phyloP scores from a whole-genome alignment of 1,140 invertebrate species.

The Cylas formicarius region DNA sequence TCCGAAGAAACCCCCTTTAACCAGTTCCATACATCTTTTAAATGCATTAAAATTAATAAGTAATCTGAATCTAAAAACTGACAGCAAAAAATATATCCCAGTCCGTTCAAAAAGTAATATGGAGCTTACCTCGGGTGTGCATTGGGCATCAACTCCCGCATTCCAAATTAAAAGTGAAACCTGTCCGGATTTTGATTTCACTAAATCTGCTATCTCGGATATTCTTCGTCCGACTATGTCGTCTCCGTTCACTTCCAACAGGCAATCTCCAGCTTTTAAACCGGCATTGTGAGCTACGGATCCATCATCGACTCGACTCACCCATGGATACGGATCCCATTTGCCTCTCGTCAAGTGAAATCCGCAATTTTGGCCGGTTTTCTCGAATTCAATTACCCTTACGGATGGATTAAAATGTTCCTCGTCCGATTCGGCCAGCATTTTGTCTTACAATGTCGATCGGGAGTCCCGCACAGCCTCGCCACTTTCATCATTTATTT shows the following conservation, averaged over 20 bases:
- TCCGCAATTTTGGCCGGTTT: conserved; percentile 45
- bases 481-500: conserved; percentile 29
- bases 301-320: conserved; percentile 46
- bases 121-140: conserved; percentile 43
- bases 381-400: conserved; percentile 36
- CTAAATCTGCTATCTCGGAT: conserved; percentile 50
- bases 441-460: conserved; percentile 22
- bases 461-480: conserved; percentile 10
- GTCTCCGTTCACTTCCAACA: conserved; percentile 54
- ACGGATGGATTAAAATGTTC: conserved; percentile 34
- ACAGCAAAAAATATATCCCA: too few relatives aligned
- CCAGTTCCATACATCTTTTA: too few relatives aligned
- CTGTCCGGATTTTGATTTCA: conserved; percentile 41
- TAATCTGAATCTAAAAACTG: too few relatives aligned
- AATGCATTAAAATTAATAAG: too few relatives aligned
- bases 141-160: conserved; percentile 42
- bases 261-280: conserved; percentile 53
- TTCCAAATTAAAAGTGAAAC: conserved; percentile 46
- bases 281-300: conserved; percentile 46
- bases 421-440: conserved; percentile 34
- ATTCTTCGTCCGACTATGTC: conserved; percentile 55
- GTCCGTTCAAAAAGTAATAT: conserved; percentile 5
- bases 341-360: conserved; percentile 59
- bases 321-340: conserved; percentile 68
- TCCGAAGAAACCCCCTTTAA: too few relatives aligned